Base-by-base conservation (phyloP, 1,140 invertebrate species). In the Temnothorax curvispinosus region DNA sequence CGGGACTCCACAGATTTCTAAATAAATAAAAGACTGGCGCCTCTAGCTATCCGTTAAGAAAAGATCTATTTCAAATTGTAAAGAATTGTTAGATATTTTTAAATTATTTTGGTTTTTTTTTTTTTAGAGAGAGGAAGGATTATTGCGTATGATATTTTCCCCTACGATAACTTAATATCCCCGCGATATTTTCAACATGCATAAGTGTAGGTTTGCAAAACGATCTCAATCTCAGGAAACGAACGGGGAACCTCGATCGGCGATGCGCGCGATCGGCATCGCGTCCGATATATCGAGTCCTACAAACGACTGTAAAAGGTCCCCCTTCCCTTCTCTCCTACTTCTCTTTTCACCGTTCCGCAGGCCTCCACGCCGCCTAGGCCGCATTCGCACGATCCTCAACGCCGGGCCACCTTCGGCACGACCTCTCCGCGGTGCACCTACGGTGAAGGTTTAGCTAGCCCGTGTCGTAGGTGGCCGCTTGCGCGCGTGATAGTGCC, bases 371-470 rank as follows among this genome's bases (percentile, higher is more conserved):
- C 89, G 88, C 91, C 82, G 86, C 58, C 86, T 91, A 89, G 85
- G 88, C 92, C 89, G 85, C 92, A 92, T 95, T 95, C 94, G 94
- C 94, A 95, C 94, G 93, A 95, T 94, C 92, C 91, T 94, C 93
- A 85, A 93, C 92, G 93, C 92, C 91, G 90, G 93, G 94, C 93
- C 93, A 94, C 93, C 93, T 94, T 93, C 94, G 91, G 91, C 94
- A 94, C 94, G 94, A 94, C 94, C 94, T 94, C 92, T 93, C 65
- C 91, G 56, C 84, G 64, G 77, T 90, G 89, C 89, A 90, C 77
- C 81, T 90, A 90, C 89, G 89, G 89, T 90, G 89, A 91, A 90
- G 87, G 90, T 88, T 91, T 90, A 54, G 81, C 75, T 41, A 47
- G 64, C 74, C 82, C 78, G 84, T 90, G 89, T 91, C 90, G 84